Evolutionary conservation across 1,140 invertebrate species (phyloP).

Genomic region (Sesamia nonagrioides): DNA sequence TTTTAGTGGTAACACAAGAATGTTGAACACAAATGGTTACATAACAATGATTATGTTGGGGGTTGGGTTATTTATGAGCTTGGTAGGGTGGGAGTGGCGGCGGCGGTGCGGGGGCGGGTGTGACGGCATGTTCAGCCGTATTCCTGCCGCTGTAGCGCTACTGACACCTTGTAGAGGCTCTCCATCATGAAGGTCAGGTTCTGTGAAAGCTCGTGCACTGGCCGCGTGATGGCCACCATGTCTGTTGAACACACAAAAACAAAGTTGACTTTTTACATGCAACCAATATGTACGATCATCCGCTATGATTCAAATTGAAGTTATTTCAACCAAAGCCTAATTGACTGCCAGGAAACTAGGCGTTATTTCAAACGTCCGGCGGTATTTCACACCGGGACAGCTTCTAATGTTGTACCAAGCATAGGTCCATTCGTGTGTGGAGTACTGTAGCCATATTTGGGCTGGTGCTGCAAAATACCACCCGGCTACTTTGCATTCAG

Average conservation of each 20-base stretch:
- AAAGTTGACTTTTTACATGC: neutral
- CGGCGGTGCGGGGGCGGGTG: neutral
- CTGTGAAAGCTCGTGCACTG: conserved; percentile 89
- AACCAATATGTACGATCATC: too few species aligned
- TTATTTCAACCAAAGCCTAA: too few species aligned
- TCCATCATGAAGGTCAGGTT: conserved; percentile 90
- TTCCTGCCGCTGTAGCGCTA: conserved; percentile 77
- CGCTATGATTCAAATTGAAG: too few species aligned
- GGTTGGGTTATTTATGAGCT: neutral
- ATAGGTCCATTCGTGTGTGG: too few species aligned
- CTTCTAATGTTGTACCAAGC: too few species aligned
- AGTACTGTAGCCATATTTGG: too few species aligned
- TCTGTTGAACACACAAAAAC: conserved; percentile 79
- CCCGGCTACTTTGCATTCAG: too few species aligned
- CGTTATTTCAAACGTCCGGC: too few species aligned
- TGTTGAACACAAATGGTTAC: conserved; percentile 11
- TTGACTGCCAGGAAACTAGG: too few species aligned
- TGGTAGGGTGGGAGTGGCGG: neutral
- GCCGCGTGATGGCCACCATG: conserved; percentile 89
- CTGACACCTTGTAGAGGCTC: conserved; percentile 89
- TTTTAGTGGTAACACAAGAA: conserved; percentile 6
- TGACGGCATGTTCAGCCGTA: conserved; percentile 61
- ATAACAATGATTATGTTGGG: neutral
- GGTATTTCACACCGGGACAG: too few species aligned
- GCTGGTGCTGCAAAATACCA: too few species aligned